A percentile compares a stretch with the other conserved stretches of the same genome.
Evolutionary conservation across 1,140 invertebrate genomes (phyloP).

Genomic region (Euura lappo): DNA sequence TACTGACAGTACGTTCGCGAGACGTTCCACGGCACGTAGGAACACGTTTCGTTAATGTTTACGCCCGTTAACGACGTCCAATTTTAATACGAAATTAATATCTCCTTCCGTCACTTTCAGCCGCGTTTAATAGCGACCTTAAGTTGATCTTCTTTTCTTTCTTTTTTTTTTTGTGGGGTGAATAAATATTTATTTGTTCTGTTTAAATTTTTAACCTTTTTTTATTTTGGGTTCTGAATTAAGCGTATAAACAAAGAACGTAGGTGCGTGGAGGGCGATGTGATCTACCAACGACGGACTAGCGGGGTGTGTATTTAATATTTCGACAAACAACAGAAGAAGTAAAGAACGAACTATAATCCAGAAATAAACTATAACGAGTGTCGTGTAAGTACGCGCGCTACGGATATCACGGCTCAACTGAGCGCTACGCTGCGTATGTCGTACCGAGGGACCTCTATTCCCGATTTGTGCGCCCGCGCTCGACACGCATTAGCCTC

Average conservation of each 20-base stretch:
- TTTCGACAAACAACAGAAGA: too few relatives aligned
- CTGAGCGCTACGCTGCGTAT: conserved; percentile 41
- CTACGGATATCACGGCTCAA: conserved; percentile 51
- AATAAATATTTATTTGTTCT: too few relatives aligned
- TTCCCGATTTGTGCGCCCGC: conserved; percentile 18
- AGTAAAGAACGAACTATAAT: too few relatives aligned
- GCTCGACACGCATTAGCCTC: conserved; percentile 23
- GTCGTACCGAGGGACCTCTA: conserved; percentile 25
- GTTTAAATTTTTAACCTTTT: too few relatives aligned
- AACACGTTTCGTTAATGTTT: conserved; percentile 7
- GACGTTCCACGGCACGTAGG: conserved; percentile 2
- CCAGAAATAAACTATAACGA: too few relatives aligned
- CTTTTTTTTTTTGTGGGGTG: not conserved
- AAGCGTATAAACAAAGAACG: too few relatives aligned
- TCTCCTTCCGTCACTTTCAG: not conserved
- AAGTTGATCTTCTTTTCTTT: not conserved
- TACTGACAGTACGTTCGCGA: conserved; percentile 23
- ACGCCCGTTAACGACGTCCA: conserved; percentile 3
- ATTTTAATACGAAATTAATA: not conserved
- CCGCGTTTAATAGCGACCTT: not conserved
- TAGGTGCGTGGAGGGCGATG: too few relatives aligned
- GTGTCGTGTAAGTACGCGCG: conserved; percentile 29
- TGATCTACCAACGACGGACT: too few relatives aligned
- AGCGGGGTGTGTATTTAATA: too few relatives aligned
- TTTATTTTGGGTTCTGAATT: too few relatives aligned